These are phyloP conservation scores for Oryzias curvinotus DNA, from an alignment of 2,113 vertebrate genomes.

Conservation along the genomic window DNA sequence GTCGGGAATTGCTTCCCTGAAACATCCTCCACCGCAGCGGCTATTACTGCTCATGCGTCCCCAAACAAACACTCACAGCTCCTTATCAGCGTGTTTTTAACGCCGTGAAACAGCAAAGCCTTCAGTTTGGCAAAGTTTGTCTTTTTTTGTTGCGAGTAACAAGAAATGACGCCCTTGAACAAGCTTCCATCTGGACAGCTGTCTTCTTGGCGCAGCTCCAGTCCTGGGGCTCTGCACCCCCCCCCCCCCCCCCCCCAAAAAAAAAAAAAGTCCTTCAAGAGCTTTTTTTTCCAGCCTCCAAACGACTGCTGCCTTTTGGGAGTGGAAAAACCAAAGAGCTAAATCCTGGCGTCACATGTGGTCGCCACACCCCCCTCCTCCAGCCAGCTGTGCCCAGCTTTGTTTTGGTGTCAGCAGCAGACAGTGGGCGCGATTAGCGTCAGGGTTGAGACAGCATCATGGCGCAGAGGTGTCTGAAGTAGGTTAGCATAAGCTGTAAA, in stretches of 20 bases:
- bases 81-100: constrained; percentile 58
- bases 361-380: constrained; percentile 53
- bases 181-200: constrained; percentile 96
- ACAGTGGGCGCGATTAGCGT: constrained; percentile 21
- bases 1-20: constrained; percentile 2
- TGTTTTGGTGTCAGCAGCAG: constrained; percentile 66
- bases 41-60: constrained; percentile 28
- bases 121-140: constrained; percentile 70
- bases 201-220: constrained; percentile 94
- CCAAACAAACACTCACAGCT: constrained; percentile 68
- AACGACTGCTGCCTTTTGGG: constrained; percentile 19
- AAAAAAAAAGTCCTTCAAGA: constrained; percentile 3
- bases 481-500: constrained; percentile 72
- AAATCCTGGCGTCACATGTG: constrained; percentile 57
- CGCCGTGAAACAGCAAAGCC: constrained; percentile 54
- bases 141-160: background rate
- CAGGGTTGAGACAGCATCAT: constrained; percentile 39
- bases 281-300: background rate
- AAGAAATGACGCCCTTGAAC: constrained; percentile 91
- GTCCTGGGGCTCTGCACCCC: constrained; percentile 79
- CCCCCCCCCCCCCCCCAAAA: constrained; percentile 2
- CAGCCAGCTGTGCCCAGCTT: constrained; percentile 67
- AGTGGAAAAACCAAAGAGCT: constrained; percentile 40
- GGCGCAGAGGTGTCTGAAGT: constrained; percentile 65
- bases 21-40: constrained; percentile 6